Evolutionary conservation across 2,888 invertebrate genomes (phyloP).

Genomic region (Cyclophora albipunctata): DNA sequence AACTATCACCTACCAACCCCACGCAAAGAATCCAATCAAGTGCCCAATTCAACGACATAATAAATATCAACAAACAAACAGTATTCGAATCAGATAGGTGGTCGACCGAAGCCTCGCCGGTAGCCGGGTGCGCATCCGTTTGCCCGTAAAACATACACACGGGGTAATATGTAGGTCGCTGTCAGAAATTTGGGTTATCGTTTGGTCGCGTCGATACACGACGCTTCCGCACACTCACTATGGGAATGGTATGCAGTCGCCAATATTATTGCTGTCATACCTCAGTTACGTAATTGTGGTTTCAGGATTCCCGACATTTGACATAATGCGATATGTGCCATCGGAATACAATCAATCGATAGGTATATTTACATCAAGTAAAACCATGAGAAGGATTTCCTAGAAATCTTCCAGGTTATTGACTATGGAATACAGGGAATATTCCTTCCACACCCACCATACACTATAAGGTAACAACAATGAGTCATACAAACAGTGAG

Average conservation of each 20-base stretch:
- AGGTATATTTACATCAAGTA: conserved; percentile 24
- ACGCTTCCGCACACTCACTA: conserved; percentile 58
- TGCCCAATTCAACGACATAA: conserved; percentile 17
- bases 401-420: neutral
- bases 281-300: conserved; percentile 44
- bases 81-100: conserved; percentile 31
- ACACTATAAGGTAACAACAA: conserved; percentile 23
- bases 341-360: conserved; percentile 21
- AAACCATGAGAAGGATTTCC: conserved; percentile 1
- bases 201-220: conserved; percentile 66
- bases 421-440: neutral
- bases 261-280: conserved; percentile 45
- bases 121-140: conserved; percentile 38
- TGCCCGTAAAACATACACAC: conserved; percentile 48
- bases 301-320: conserved; percentile 33
- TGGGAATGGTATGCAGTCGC: conserved; percentile 55
- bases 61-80: conserved; percentile 36
- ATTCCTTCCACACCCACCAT: conserved; percentile 9
- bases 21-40: conserved; percentile 13
- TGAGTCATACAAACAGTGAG: conserved; percentile 45
- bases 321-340: conserved; percentile 28
- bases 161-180: conserved; percentile 65
- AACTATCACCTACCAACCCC: conserved; percentile 11
- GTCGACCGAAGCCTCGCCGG: conserved; percentile 34
- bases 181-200: conserved; percentile 71